Evolutionary conservation across 2,113 vertebrate genomes (phyloP), one percentile per base, ranked within the genome.

Genomic region (Camelus bactrianus): DNA sequence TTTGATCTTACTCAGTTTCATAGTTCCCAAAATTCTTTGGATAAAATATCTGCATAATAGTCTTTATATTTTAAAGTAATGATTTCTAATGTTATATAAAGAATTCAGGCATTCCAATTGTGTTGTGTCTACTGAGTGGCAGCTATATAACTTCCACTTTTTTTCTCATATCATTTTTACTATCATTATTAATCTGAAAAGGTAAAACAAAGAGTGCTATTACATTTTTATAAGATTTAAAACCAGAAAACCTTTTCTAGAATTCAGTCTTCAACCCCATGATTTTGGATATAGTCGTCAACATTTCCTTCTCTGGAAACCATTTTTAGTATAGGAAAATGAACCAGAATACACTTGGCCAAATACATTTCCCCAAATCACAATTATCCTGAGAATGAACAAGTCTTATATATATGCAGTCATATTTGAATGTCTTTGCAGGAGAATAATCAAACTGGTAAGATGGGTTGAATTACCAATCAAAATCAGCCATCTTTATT

Each of bases 311-410:
- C 42, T 13, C 64, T 93, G 58, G 73, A 73, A 90, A 58, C 15
- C 46, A 72, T 48, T 75, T 83, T 72, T 70, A 54, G n/a, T 20
- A 35, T 48, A 77, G 85, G 35, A 79, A 93, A 77, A 79, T 56
- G 11, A 72, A n/a, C 24, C 72, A 84, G 35, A 79, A 90, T 64
- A 80, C 2, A 80, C 6, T 19, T 80, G 65, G 38, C 35, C 72
- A 93, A 65, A 28, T 65, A 96, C 76, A 73, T 93, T 90, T 85
- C 32, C 65, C 64, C 8, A 22, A 85, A 58, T 80, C 32, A 65
- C 38, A 65, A 56, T 84, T 85, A 73, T 64, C 35, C n/a, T 58
- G 72, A 80, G 80, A 73, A 93, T 73, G 38, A 93, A 65, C 65
- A 93, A 82, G 67, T 62, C 14, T 42, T 42, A 42, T 42, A 17